phyloP scores from a whole-genome alignment of 2,888 invertebrate species.

The Deilephila porcellus region DNA sequence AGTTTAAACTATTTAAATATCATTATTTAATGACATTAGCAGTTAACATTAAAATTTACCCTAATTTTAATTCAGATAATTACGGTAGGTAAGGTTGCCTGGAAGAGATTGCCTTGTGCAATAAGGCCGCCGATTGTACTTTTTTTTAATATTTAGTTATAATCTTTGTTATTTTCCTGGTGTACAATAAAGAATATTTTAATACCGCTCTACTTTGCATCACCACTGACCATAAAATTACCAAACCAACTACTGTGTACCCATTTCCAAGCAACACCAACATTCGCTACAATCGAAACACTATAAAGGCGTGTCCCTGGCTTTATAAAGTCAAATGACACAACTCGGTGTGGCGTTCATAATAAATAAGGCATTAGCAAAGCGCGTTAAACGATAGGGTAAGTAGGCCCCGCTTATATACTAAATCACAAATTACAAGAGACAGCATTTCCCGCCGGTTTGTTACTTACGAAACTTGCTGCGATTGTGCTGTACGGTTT shows the following conservation, averaged over 20 bases:
- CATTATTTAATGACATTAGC: too few species aligned
- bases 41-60: too few species aligned
- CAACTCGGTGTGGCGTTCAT: constrained; percentile 2
- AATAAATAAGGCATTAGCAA: constrained; percentile 1
- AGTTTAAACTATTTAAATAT: too few species aligned
- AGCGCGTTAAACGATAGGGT: constrained; percentile 4
- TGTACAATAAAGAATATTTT: too few species aligned
- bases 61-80: too few species aligned
- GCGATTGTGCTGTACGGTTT: not conserved
- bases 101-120: too few species aligned
- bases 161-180: too few species aligned
- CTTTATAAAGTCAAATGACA: constrained; percentile 9
- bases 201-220: not conserved
- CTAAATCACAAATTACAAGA: constrained; percentile 14
- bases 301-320: not conserved
- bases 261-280: not conserved
- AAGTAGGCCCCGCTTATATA: not conserved
- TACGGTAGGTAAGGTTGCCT: too few species aligned
- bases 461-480: constrained; percentile 10
- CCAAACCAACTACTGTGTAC: not conserved
- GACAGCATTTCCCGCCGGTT: not conserved
- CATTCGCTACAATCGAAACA: not conserved
- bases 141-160: too few species aligned
- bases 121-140: too few species aligned
- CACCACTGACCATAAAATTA: not conserved